Evolutionary conservation across 2,113 vertebrate genomes (phyloP).

Genomic region (Trochalopteron elliotii): DNA sequence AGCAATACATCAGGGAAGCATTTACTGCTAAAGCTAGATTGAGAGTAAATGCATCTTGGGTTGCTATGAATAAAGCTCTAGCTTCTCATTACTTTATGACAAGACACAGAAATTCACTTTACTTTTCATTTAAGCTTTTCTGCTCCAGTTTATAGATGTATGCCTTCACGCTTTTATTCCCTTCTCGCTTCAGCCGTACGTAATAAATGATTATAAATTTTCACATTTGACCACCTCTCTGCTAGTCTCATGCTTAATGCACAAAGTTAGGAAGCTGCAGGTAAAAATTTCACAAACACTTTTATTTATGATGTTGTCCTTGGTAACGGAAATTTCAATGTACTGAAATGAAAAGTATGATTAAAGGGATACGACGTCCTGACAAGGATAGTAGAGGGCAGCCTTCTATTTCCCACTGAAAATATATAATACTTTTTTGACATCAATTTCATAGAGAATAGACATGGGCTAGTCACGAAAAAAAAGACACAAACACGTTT

Average conservation of each 20-base stretch:
- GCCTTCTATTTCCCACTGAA: constrained; percentile 85
- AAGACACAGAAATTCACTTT: constrained; percentile 90
- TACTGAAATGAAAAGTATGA: constrained; percentile 98
- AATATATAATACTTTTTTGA: constrained; percentile 91
- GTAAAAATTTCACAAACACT: constrained; percentile 92
- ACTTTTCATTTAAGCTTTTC: constrained; percentile 89
- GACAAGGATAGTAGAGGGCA: constrained; percentile 85
- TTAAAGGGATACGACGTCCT: constrained; percentile 86
- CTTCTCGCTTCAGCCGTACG: constrained; percentile 78
- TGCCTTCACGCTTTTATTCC: constrained; percentile 89
- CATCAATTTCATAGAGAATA: constrained; percentile 89
- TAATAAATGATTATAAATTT: constrained; percentile 98
- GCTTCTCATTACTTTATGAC: constrained; percentile 88
- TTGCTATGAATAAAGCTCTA: constrained; percentile 86
- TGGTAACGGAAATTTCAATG: constrained; percentile 96
- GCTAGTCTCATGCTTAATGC: constrained; percentile 83
- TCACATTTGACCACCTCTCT: constrained; percentile 86
- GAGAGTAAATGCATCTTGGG: constrained; percentile 82
- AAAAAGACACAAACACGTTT: constrained; percentile 75
- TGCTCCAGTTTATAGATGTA: constrained; percentile 84
- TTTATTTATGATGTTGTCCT: constrained; percentile 98
- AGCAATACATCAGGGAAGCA: constrained; percentile 84
- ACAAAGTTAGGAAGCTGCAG: constrained; percentile 86
- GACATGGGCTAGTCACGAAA: constrained; percentile 81
- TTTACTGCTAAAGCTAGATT: constrained; percentile 80